Percentiles rank a stretch among this genome's conserved stretches.
phyloP scores from a whole-genome alignment of 2,797 vertebrate genomes.

The Intellagama lesueurii region DNA sequence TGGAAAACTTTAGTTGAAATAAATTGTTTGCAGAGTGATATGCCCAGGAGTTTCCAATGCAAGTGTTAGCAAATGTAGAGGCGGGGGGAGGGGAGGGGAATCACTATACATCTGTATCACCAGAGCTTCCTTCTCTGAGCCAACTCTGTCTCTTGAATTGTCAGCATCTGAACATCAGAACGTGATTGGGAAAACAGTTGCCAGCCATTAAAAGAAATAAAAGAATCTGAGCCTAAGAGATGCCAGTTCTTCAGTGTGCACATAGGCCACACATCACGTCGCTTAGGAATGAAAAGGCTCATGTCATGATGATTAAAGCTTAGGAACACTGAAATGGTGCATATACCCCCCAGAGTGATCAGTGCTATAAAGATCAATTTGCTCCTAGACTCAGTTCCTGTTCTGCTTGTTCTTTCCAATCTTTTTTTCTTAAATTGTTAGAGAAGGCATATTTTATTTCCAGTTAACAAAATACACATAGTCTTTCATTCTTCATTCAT shows the following conservation, averaged over 20 bases:
- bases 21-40: constrained; percentile 14
- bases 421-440: constrained; percentile 11
- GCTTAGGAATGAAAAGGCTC: constrained; percentile 44
- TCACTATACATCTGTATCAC: neutral
- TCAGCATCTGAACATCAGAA: neutral
- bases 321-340: neutral
- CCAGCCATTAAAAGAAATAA: constrained; percentile 19
- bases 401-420: neutral
- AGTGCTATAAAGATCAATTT: constrained; percentile 26
- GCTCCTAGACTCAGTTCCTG: neutral
- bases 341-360: neutral
- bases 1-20: constrained; percentile 48
- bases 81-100: constrained; percentile 29
- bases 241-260: constrained; percentile 9
- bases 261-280: constrained; percentile 40
- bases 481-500: no score
- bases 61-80: constrained; percentile 20
- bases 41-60: constrained; percentile 14
- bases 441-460: constrained; percentile 31
- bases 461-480: neutral
- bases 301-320: constrained; percentile 19
- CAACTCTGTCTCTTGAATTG: neutral
- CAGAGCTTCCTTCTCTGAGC: constrained; percentile 27
- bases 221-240: neutral
- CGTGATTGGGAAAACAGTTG: constrained; percentile 44